phyloP scores from a whole-genome alignment of 2,888 invertebrate species.

The Diarsia dahlii region DNA sequence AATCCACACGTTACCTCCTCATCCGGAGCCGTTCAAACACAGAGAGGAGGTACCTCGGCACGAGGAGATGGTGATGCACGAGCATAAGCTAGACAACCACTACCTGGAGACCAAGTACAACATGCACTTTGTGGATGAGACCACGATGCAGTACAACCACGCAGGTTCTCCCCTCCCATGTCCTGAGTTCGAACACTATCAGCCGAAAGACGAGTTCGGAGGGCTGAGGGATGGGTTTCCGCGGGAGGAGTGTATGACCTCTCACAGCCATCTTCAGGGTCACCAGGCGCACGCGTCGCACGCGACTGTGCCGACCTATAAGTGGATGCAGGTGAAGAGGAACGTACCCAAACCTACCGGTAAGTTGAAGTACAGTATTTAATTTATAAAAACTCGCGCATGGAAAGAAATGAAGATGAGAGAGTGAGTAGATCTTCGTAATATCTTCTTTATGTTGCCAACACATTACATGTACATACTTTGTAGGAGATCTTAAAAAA shows the following conservation, averaged over 20 bases:
- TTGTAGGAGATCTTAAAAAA: not conserved
- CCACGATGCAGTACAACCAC: constrained; percentile 84
- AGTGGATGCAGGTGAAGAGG: constrained; percentile 99
- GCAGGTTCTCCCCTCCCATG: constrained; percentile 88
- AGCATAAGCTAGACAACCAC: constrained; percentile 87
- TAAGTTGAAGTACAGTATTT: constrained; percentile 83
- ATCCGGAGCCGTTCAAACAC: constrained; percentile 88
- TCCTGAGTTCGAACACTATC: constrained; percentile 91
- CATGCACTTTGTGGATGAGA: constrained; percentile 88
- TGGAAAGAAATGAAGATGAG: not conserved
- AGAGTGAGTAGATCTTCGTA: not conserved
- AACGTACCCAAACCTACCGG: constrained; percentile 98
- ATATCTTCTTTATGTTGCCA: not conserved
- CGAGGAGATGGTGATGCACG: constrained; percentile 85
- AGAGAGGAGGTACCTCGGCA: constrained; percentile 91
- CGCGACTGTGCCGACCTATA: constrained; percentile 96
- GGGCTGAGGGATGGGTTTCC: constrained; percentile 83
- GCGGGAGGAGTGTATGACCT: constrained; percentile 79
- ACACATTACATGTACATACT: too few relatives aligned
- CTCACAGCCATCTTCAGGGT: constrained; percentile 80
- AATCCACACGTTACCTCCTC: constrained; percentile 89
- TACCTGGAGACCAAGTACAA: constrained; percentile 90
- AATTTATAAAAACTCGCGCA: not conserved
- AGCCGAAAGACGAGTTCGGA: constrained; percentile 92
- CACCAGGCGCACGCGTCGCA: constrained; percentile 89